Base-by-base conservation (phyloP, 2,113 vertebrate genomes). In the Stigmatopora argus region DNA sequence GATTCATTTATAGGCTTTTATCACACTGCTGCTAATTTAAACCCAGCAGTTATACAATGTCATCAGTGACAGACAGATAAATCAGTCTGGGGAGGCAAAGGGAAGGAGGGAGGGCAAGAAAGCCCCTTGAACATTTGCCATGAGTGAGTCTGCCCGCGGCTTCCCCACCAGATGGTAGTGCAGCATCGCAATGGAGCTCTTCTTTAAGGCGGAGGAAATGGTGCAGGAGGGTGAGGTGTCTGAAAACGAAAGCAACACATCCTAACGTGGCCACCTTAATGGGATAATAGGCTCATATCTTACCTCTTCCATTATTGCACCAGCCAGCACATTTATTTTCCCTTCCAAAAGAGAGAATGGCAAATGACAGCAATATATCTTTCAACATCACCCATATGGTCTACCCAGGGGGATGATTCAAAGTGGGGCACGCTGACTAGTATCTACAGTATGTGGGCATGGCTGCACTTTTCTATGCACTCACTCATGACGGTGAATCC, bases 131-230 rank as follows among this genome's bases (percentile, higher is more conserved):
- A 46, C 23, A 6, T 67, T 68, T 65, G 21, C 48, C 52, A 72
- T 7, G 48, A 31, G 51, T 14, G 57, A 47, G 51, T 73, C 63
- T 64, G 72, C 60, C 68, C 47, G 59, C 48, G 35, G 49, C 63
- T 72, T 77, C 53, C 66, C 86, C 90, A 87, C 75, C 79, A 90
- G 90, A 87, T 84, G 89, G 89, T 84, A 74, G 78, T 87, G 81
- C 74, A 80, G 78, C 85, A 76, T 72, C 80, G 46, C 55, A 5
- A 55, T 65, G 75, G 35, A 72, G 65, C 74, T 73, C 64, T 76
- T 68, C 17, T 13, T 57, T 66, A 58, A 69, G 21, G 66, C 52
- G 65, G 53, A 79, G n/a, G 61, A 80, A 85, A 78, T 80, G 83
- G 80, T 77, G 82, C 86, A 85, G 73, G 69, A 83, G 70, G 71